Evolutionary conservation across 2,113 vertebrate species (phyloP), one percentile per base, ranked within the genome.

Genomic region (Cromileptes altivelis): DNA sequence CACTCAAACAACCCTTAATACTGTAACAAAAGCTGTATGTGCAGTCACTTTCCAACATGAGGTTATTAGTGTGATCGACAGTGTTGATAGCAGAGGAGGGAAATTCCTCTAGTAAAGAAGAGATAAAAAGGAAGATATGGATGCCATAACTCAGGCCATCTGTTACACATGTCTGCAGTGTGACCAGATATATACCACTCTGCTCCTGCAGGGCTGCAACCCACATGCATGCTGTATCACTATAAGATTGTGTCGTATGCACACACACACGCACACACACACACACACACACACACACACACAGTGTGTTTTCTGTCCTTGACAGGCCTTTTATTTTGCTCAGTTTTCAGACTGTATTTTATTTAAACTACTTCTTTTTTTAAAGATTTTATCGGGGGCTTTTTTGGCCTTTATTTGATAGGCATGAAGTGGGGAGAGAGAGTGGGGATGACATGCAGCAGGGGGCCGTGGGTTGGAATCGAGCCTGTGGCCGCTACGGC

Each of bases 131-230:
- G 47, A 85, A 14, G 52, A 84, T 88, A 90, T 90, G 70, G 87
- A 90, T 49, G 62, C 47, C 58, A 30, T 82, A 86, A 80, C 74
- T 85, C 68, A 33, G 37, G 65, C 85, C 86, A 88, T 88, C 88
- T 91, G 88, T 85, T 73, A 74, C 76, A 88, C 79, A 81, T 88
- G 65, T 89, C 82, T 81, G 64, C 45, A 50, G 57, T 79, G 27
- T 81, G 75, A 89, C 56, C 78, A 89, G 56, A 70, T 61, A 45
- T 62, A 81, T 60, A 81, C 23, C 33, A 65, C 62, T 83, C 80
- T 77, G 52, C 80, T 77, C 84, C 84, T 87, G 77, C 82, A 69
- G 71, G 9, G 64, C 74, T 82, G 57, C 81, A 86, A n/a, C 78
- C 80, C 63, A 84, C 72, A 63, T 60, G 52, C 70, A 85, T 57